Evolutionary conservation across 2,797 vertebrate species (phyloP), one percentile per base, ranked within the genome.

Genomic region (Coilia nasus): DNA sequence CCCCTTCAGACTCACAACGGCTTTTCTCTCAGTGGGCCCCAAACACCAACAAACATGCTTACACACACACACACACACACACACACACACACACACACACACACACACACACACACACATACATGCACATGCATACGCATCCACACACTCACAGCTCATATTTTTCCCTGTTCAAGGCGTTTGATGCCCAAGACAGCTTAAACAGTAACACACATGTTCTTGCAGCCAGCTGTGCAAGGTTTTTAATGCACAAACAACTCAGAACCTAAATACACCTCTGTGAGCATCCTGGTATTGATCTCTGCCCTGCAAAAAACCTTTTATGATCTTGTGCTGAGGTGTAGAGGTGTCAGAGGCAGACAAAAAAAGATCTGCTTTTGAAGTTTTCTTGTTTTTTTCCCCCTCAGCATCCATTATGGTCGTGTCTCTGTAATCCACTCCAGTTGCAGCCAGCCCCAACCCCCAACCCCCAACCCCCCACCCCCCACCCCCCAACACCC

Each of bases 61-160:
- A 84, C 71, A 82, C 71, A 60, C 10, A 5, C 83, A 81, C 28
- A 23, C 62, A 23, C 47, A 28, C 60, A 64, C n/a, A 25, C 23
- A 83, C 14, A 46, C 82, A 4, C 81, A 82, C 59, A 31, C 19
- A 19, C 71, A 86, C 84, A 89, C 81, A 87, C 80, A 60, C n/a
- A 54, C 14, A 82, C 25, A 88, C 71, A 6, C 3, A 57, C 28
- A 84, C 59, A 87, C 81, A 85, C 2, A 35, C 54, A 44, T 28
- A 54, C 47, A 82, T 23, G 75, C 82, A 85, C 41, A 78, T 44
- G 85, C 60, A 83, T 75, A 82, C 41, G 88, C 23, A 64, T 23
- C 87, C 75, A 35, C 83, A 84, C 80, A 83, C 75, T 41, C 44
- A 83, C 28, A 85, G 75, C 6, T 17, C 46, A 64, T 44, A 44